Conservation (phyloP, 2,113 vertebrate species). For the Corythornis cristatus region DNA sequence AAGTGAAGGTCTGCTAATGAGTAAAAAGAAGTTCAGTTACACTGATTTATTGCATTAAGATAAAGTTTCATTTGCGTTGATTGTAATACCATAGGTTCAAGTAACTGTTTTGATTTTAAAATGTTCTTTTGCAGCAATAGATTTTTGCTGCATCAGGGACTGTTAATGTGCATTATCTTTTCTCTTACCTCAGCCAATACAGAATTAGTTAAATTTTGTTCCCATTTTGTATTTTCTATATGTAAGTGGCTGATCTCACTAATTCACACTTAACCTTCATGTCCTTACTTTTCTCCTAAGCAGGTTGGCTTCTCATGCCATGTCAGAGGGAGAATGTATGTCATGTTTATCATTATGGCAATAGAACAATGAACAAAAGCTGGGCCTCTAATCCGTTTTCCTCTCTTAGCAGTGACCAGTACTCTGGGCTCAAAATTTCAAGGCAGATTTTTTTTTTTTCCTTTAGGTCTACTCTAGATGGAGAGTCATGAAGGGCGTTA, state of each 20-base stretch:
- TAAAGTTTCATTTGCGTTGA: constrained; percentile 51
- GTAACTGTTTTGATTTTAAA: not conserved
- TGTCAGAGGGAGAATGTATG: not conserved
- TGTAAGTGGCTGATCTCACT: not conserved
- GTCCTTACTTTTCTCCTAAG: not conserved
- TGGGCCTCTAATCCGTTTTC: not conserved
- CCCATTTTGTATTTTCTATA: not conserved
- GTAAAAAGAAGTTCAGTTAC: constrained; percentile 28
- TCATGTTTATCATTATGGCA: not conserved
- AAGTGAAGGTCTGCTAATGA: constrained; percentile 42
- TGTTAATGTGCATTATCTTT: not conserved
- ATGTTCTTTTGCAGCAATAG: not conserved
- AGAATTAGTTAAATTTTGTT: not conserved
- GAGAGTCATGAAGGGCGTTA: not conserved
- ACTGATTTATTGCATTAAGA: not conserved
- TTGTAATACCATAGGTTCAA: constrained; percentile 15
- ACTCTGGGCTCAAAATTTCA: not conserved
- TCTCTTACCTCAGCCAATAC: not conserved
- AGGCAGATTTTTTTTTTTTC: not conserved
- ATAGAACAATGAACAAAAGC: constrained; percentile 16
- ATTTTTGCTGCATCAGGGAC: not conserved
- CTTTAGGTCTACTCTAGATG: not conserved
- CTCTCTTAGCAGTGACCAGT: not conserved
- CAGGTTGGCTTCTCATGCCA: not conserved
- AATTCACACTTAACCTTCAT: not conserved